phyloP scores from a whole-genome alignment of 2,888 invertebrate species.

The Pachycephus smyrnensis region DNA sequence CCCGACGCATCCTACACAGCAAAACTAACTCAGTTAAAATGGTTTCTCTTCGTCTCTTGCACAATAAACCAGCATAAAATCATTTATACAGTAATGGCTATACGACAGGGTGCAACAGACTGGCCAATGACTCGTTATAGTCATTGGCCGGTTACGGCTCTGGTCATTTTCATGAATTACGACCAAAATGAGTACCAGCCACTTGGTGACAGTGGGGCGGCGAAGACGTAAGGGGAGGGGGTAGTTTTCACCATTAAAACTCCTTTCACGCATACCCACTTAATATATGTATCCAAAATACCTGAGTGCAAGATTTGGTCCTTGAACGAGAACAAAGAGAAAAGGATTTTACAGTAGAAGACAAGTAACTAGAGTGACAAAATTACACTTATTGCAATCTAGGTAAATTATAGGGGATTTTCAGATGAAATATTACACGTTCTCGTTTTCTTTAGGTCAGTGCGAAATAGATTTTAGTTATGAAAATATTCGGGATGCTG shows the following conservation, averaged over 20 bases:
- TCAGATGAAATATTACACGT: too few species aligned
- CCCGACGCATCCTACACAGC: background rate
- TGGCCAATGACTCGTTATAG: conserved; percentile 13
- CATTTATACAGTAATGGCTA: conserved; percentile 31
- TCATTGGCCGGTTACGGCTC: background rate
- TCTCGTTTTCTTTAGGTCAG: too few species aligned
- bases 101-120: conserved; percentile 15
- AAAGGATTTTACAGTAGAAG: background rate
- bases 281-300: background rate
- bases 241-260: background rate
- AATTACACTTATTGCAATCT: background rate
- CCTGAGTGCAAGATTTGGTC: background rate
- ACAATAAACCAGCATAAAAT: conserved; percentile 25
- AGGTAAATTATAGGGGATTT: too few species aligned
- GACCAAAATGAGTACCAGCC: background rate
- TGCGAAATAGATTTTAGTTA: too few species aligned
- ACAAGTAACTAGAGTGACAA: too few species aligned
- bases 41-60: background rate
- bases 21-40: background rate
- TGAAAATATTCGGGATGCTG: too few species aligned
- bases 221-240: background rate
- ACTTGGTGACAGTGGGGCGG: background rate
- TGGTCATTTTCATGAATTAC: background rate
- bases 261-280: background rate
- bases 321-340: background rate